A percentile compares a stretch with the other conserved stretches of the same genome.
phyloP scores from a whole-genome alignment of 2,888 invertebrate species.

The Entomobrya multifasciata region DNA sequence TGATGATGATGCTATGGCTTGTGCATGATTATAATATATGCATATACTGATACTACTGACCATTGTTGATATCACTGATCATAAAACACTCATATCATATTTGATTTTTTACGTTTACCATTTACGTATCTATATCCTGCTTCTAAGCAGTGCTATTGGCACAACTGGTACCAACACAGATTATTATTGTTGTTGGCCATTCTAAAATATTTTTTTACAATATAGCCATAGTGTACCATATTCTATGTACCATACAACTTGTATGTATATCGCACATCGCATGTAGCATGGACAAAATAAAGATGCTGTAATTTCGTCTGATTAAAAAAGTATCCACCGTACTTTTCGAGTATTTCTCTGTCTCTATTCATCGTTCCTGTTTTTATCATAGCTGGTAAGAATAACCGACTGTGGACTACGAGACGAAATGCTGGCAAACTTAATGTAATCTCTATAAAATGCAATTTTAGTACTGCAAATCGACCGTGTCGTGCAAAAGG shows the following conservation, averaged over 20 bases:
- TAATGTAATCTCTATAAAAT: neutral
- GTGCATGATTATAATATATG: slow-evolving; percentile 1
- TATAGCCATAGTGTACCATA: too few relatives aligned
- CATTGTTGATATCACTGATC: slow-evolving; percentile 31
- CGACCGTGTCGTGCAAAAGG: slow-evolving; percentile 53
- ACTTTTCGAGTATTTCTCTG: too few relatives aligned
- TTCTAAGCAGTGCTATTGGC: slow-evolving; percentile 24
- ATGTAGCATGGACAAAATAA: too few relatives aligned
- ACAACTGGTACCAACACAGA: neutral
- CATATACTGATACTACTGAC: slow-evolving; percentile 3
- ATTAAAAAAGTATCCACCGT: too few relatives aligned
- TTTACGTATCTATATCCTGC: slow-evolving; percentile 20
- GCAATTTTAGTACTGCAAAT: slow-evolving; percentile 23
- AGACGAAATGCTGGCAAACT: neutral
- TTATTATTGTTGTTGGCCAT: neutral
- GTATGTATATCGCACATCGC: too few relatives aligned
- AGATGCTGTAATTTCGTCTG: too few relatives aligned
- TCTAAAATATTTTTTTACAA: neutral
- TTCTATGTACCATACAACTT: too few relatives aligned
- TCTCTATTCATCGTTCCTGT: too few relatives aligned
- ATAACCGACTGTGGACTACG: neutral
- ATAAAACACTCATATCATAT: neutral
- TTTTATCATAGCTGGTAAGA: too few relatives aligned
- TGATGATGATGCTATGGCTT: slow-evolving; percentile 4
- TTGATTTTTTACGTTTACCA: neutral